These are phyloP conservation scores for Beroe forskalii DNA, from an alignment of 37 sponge, comb jelly and placozoan genomes.

Conservation along the genomic window DNA sequence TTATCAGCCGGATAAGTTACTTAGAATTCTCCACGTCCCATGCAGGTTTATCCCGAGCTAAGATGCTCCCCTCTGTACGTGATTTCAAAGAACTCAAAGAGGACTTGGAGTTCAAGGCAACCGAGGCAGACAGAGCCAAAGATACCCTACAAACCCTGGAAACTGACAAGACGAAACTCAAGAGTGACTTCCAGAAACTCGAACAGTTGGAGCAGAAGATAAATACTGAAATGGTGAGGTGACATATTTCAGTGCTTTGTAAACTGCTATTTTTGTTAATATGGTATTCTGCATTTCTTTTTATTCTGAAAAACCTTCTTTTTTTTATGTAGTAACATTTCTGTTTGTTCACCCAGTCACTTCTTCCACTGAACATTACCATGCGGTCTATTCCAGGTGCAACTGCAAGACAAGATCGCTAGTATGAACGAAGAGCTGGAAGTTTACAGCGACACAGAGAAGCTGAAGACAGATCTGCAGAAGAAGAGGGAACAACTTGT, in stretches of 20 bases:
- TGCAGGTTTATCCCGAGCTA: conserved; percentile 37
- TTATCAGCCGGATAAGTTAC: too few relatives aligned
- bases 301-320: too few relatives aligned
- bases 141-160: conserved; percentile 41
- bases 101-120: conserved; percentile 76
- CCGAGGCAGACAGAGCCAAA: conserved; percentile 41
- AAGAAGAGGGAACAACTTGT: neutral
- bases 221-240: conserved; percentile 72
- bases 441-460: conserved; percentile 49
- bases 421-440: conserved; percentile 60
- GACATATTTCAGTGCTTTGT: too few relatives aligned
- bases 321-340: too few relatives aligned
- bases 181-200: conserved; percentile 85
- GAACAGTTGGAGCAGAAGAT: conserved; percentile 88
- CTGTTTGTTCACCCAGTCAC: too few relatives aligned
- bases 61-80: conserved; percentile 63
- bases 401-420: conserved; percentile 62
- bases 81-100: conserved; percentile 73
- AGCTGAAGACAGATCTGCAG: conserved; percentile 25
- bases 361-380: too few relatives aligned
- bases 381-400: too few relatives aligned
- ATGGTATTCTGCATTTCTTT: too few relatives aligned
- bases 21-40: too few relatives aligned
- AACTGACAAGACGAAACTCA: conserved; percentile 35
- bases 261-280: too few relatives aligned